Conservation (phyloP, 2,113 vertebrate genomes). For the Grammatotria lemairii region DNA sequence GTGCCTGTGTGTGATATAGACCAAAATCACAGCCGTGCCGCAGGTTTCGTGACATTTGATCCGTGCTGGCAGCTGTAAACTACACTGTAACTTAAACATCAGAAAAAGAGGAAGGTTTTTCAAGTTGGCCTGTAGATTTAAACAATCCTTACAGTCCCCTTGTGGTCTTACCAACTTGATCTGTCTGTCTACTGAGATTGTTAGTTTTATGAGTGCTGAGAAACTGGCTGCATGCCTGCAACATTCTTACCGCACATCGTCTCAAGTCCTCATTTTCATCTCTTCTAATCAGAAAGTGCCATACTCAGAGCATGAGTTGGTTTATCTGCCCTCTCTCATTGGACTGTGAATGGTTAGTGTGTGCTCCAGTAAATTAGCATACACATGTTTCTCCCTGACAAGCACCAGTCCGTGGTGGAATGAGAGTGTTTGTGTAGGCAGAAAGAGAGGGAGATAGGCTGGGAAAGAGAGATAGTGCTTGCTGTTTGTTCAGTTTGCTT, state of each 20-base stretch:
- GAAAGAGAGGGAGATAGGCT: neutral
- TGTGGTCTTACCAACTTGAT: conserved; percentile 16
- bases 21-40: conserved; percentile 13
- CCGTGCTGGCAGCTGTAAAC: neutral
- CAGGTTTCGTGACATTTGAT: conserved; percentile 4
- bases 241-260: conserved; percentile 5
- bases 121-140: neutral
- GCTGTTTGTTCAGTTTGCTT: conserved; percentile 56
- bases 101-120: neutral
- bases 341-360: conserved; percentile 31
- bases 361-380: conserved; percentile 38
- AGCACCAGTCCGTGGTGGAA: conserved; percentile 23
- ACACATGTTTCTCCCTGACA: conserved; percentile 30
- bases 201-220: conserved; percentile 6
- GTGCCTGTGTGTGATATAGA: neutral
- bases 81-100: neutral
- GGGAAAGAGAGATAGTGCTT: conserved; percentile 38
- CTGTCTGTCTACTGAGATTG: neutral
- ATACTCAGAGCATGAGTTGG: conserved; percentile 30
- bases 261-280: conserved; percentile 36
- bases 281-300: conserved; percentile 49
- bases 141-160: neutral
- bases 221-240: conserved; percentile 22
- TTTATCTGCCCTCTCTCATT: conserved; percentile 54
- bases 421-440: neutral